Base-by-base conservation (phyloP, 1,140 invertebrate species). In the Venustaconcha ellipsiformis region DNA sequence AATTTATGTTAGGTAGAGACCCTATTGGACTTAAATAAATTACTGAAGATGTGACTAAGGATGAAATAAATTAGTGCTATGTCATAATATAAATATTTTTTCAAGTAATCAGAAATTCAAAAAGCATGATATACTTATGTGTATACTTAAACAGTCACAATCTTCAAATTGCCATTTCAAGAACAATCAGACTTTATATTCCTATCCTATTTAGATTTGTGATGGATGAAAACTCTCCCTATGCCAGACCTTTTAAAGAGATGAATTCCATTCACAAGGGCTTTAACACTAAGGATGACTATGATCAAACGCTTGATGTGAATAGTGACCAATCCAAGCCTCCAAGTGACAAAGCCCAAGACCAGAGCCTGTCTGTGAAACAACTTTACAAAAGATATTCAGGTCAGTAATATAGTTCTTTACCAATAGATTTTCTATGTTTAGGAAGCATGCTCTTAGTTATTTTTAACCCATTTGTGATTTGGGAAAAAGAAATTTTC, bases 141-240 rank as follows among this genome's bases (percentile, higher is more conserved):
- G 5, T 11, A 48, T 11, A 48, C 37, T 48, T 6, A 48, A 48
- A 2, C 37, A 48, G 37, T 8, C 37, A 48, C 37, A 0, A 48
- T 48, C 11, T 48, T 48, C 37, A 48, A 48, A 48, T 48, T 48
- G 37, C 37, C 5, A 1, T 48, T 48, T 48, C 37, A 48, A 48
- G 37, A 48, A 48, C 37, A 18, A 8, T 11, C 59, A 20, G 18
- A 14, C 13, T 59, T 12, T 70, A 70, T 59, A 1, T 30, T 30
- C 8, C 8, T 37, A 20, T 20, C 26, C n/a, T 66, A 37, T 23
- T 68, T 64, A 88, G 86, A 37, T 87, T 83, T 81, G 78, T 82
- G 14, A 68, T 88, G 68, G 88, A 89, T 23, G 88, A 88, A 15
- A 78, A 74, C 11, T 87, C 87, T 14, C 85, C 86, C 8, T 89